Percentiles rank a stretch among this genome's conserved stretches.
phyloP scores from a whole-genome alignment of 2,113 vertebrate genomes.

The Sinocyclocheilus maitianheensis region DNA sequence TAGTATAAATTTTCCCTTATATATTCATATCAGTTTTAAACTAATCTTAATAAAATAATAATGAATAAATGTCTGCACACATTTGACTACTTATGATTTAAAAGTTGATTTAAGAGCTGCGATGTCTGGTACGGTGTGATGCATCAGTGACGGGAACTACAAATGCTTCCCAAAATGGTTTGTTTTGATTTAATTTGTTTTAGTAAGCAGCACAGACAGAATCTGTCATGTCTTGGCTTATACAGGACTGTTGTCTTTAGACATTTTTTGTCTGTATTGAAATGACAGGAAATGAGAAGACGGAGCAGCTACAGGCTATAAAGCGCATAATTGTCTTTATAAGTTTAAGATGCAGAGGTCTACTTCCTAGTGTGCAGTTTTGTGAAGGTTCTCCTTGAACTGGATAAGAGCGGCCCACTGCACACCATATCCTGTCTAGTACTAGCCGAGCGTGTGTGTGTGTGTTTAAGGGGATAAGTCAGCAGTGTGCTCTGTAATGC shows the following conservation, averaged over 20 bases:
- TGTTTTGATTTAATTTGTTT: slow-evolving; percentile 1
- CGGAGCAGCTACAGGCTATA: background rate
- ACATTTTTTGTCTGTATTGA: background rate
- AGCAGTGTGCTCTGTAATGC: slow-evolving; percentile 76
- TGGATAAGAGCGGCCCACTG: slow-evolving; percentile 1
- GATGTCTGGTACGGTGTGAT: background rate
- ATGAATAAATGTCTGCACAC: background rate
- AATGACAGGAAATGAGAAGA: slow-evolving; percentile 2
- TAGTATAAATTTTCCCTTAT: background rate
- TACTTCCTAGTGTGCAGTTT: slow-evolving; percentile 13
- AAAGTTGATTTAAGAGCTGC: background rate
- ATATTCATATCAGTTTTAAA: background rate
- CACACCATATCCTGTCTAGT: slow-evolving; percentile 45
- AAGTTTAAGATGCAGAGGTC: slow-evolving; percentile 15
- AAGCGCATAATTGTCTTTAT: slow-evolving; percentile 18
- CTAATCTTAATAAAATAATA: background rate
- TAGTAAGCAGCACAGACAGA: slow-evolving; percentile 30
- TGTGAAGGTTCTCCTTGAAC: slow-evolving; percentile 31
- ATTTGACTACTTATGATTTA: background rate
- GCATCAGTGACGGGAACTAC: slow-evolving; percentile 3
- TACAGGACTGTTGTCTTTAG: slow-evolving; percentile 10
- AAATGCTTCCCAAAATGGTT: background rate
- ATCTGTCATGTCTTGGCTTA: slow-evolving; percentile 28
- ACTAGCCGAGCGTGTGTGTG: slow-evolving; percentile 47
- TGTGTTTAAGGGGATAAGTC: slow-evolving; percentile 67